Evolutionary conservation across 2,797 vertebrate species (phyloP).

Genomic region (Enteromius paludinosus): DNA sequence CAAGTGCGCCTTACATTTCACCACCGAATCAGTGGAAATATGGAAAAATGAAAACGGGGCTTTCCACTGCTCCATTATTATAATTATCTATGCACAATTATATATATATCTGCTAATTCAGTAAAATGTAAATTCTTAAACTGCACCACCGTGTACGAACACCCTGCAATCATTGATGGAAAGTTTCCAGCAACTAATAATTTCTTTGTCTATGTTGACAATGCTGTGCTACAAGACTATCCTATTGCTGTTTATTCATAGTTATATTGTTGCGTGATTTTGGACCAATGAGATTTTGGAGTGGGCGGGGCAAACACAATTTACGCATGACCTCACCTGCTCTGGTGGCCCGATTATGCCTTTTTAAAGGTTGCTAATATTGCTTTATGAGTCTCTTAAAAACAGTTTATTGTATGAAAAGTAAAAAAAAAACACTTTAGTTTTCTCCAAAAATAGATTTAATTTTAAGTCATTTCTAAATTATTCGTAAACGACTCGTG

Average conservation of each 20-base stretch:
- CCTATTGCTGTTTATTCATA: not conserved
- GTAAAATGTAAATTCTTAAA: not conserved
- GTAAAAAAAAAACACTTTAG: too few relatives aligned
- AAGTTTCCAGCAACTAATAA: not conserved
- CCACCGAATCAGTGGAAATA: not conserved
- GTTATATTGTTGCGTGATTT: not conserved
- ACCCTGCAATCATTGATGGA: not conserved
- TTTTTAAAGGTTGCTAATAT: too few relatives aligned
- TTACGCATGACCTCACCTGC: too few relatives aligned
- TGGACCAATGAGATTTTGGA: not conserved
- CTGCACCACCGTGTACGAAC: not conserved
- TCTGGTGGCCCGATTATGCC: too few relatives aligned
- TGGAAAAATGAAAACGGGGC: not conserved
- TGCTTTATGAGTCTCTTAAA: too few relatives aligned
- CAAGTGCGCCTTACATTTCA: not conserved
- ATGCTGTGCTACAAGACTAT: not conserved
- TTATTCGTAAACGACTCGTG: too few relatives aligned
- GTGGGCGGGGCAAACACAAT: slow-evolving; percentile 3
- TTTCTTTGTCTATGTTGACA: not conserved
- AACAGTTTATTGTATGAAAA: too few relatives aligned
- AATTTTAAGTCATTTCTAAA: too few relatives aligned
- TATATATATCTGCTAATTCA: not conserved
- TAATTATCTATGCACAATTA: not conserved
- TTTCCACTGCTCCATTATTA: not conserved
- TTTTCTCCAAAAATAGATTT: too few relatives aligned